These are phyloP conservation scores for Tenthredo livida DNA, from an alignment of 2,888 invertebrate genomes.

Conservation along the genomic window DNA sequence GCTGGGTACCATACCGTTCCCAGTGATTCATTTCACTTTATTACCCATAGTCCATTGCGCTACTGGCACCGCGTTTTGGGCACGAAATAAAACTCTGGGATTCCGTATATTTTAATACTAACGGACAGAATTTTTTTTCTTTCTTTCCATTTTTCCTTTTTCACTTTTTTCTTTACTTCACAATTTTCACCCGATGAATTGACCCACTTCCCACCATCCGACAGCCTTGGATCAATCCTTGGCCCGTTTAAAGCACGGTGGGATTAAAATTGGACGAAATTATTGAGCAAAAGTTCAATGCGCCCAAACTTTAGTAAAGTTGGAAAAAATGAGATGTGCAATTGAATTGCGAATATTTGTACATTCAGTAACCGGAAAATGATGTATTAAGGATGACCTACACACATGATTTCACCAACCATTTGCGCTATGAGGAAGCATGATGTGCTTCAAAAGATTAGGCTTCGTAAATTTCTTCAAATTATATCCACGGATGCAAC, in stretches of 20 bases:
- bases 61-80: neutral
- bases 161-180: neutral
- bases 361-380: neutral
- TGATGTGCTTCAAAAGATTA: too few relatives aligned
- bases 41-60: conserved; percentile 39
- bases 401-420: too few relatives aligned
- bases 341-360: neutral
- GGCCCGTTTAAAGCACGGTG: neutral
- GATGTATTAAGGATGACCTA: too few relatives aligned
- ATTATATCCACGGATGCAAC: neutral
- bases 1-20: neutral
- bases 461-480: too few relatives aligned
- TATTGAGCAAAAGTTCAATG: neutral
- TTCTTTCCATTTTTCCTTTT: neutral
- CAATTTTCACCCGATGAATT: neutral
- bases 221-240: neutral
- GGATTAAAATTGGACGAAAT: neutral
- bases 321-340: neutral
- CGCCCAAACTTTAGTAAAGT: neutral
- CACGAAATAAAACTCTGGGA: neutral
- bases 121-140: neutral
- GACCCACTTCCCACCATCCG: neutral
- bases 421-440: too few relatives aligned
- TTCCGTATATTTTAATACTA: conserved; percentile 13
- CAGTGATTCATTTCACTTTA: conserved; percentile 46